Conservation (phyloP, 2,888 invertebrate genomes). For the Luffia ferchaultella region DNA sequence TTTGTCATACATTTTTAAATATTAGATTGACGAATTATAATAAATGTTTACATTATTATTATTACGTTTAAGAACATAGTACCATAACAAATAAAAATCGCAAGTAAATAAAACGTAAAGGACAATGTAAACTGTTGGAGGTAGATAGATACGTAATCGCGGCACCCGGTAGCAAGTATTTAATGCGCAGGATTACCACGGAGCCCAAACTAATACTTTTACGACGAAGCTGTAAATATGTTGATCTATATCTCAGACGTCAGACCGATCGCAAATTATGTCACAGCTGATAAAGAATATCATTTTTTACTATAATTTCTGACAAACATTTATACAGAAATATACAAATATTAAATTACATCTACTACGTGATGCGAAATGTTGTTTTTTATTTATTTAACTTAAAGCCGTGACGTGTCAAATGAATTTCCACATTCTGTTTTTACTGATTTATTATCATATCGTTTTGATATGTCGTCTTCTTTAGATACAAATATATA, state of each 20-base stretch:
- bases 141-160: conserved; percentile 23
- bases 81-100: neutral
- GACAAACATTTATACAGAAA: neutral
- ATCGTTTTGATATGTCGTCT: no score
- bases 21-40: neutral
- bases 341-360: neutral
- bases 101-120: neutral
- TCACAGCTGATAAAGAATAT: conserved; percentile 31
- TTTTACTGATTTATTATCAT: no score
- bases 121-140: neutral
- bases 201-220: conserved; percentile 50
- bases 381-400: no score
- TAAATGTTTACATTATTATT: no score
- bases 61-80: neutral
- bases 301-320: neutral
- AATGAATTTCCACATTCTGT: no score
- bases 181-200: conserved; percentile 43
- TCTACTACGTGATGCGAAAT: no score
- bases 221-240: conserved; percentile 45
- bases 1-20: no score
- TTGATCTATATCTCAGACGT: conserved; percentile 33
- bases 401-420: no score
- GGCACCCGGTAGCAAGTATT: conserved; percentile 30
- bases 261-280: conserved; percentile 33
- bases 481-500: no score